A percentile compares a stretch with the other conserved stretches of the same genome.
Evolutionary conservation across 2,797 vertebrate genomes (phyloP).

Genomic region (Selene dorsalis): DNA sequence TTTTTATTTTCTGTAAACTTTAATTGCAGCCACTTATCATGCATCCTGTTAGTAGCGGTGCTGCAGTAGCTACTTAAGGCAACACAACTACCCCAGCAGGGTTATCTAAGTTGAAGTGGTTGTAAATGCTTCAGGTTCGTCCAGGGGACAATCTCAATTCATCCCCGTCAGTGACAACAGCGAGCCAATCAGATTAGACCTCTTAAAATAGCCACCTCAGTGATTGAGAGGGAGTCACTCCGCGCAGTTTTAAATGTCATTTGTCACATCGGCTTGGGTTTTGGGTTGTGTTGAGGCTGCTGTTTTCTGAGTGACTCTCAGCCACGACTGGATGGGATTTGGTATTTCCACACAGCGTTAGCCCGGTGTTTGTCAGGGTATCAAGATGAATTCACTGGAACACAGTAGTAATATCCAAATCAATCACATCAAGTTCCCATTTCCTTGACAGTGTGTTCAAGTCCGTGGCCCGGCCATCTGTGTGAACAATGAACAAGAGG

Average conservation of each 20-base stretch:
- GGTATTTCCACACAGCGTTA: slow-evolving; percentile 14
- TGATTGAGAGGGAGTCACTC: slow-evolving; percentile 24
- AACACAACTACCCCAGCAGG: slow-evolving; percentile 75
- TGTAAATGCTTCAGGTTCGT: slow-evolving; percentile 72
- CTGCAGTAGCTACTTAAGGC: slow-evolving; percentile 61
- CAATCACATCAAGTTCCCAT: slow-evolving; percentile 46
- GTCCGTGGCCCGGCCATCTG: not conserved
- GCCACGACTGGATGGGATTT: not conserved
- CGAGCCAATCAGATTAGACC: not conserved
- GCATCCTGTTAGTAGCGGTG: slow-evolving; percentile 70
- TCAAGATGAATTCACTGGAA: slow-evolving; percentile 40
- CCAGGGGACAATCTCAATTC: slow-evolving; percentile 5
- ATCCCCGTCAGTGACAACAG: not conserved
- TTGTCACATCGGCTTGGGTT: slow-evolving; percentile 46
- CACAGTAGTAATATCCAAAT: slow-evolving; percentile 41
- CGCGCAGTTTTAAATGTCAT: slow-evolving; percentile 22
- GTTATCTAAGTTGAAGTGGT: slow-evolving; percentile 81
- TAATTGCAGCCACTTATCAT: slow-evolving; percentile 67
- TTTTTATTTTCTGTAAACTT: slow-evolving; percentile 34
- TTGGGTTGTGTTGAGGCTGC: slow-evolving; percentile 41
- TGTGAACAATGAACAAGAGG: slow-evolving; percentile 26
- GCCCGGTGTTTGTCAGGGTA: slow-evolving; percentile 25
- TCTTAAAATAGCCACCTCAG: slow-evolving; percentile 2
- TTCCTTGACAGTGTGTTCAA: slow-evolving; percentile 50
- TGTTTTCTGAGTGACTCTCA: slow-evolving; percentile 8